Percentiles rank a stretch among this genome's conserved stretches.
Evolutionary conservation across 2,888 invertebrate species (phyloP).

Genomic region (Brachypterus glaber): DNA sequence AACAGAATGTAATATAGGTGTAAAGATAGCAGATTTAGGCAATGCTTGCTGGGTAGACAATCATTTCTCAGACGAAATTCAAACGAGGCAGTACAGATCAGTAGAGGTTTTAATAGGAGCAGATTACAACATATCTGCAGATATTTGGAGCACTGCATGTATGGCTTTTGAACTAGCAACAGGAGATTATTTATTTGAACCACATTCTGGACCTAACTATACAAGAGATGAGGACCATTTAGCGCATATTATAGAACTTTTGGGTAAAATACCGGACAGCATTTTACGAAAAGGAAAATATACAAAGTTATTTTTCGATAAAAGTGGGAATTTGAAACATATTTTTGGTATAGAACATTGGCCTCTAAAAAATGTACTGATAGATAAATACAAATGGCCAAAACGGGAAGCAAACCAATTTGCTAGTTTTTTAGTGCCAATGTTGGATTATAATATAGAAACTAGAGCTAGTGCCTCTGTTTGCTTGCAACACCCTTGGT

Average conservation of each 20-base stretch:
- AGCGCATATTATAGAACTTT: constrained; percentile 96
- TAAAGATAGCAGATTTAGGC: constrained; percentile 91
- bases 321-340: constrained; percentile 87
- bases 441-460: constrained; percentile 93
- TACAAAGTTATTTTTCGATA: constrained; percentile 90
- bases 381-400: constrained; percentile 96
- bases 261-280: constrained; percentile 91
- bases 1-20: constrained; percentile 79
- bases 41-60: constrained; percentile 98
- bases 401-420: constrained; percentile 82
- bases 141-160: constrained; percentile 99
- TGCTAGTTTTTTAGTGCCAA: constrained; percentile 89
- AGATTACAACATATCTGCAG: constrained; percentile 94
- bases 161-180: constrained; percentile 99
- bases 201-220: constrained; percentile 95
- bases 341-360: constrained; percentile 91
- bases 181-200: constrained; percentile 98
- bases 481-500: constrained; percentile 93
- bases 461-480: constrained; percentile 88
- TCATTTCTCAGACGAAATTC: constrained; percentile 98
- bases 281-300: constrained; percentile 90
- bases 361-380: constrained; percentile 88
- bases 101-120: constrained; percentile 93
- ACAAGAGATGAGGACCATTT: constrained; percentile 97
- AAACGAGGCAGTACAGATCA: constrained; percentile 95